Evolutionary conservation across 2,113 vertebrate species (phyloP).

Genomic region (Bufo bufo): DNA sequence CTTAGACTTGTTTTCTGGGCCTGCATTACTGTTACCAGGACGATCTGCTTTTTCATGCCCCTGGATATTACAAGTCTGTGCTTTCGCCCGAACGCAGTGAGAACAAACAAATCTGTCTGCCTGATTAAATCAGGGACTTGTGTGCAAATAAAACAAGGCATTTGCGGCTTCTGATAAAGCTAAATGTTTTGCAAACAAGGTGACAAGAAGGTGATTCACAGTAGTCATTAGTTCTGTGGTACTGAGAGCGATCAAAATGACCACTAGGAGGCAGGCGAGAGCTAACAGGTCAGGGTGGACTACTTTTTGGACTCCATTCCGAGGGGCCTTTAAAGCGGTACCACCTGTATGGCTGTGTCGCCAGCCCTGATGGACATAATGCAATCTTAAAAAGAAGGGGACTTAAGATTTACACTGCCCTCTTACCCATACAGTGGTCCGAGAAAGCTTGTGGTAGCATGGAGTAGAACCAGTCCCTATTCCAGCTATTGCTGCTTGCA

Average conservation of each 20-base stretch:
- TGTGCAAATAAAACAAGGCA: not conserved
- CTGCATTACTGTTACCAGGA: not conserved
- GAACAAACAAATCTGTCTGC: constrained; percentile 3
- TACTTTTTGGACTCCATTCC: too few relatives aligned
- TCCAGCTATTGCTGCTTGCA: too few relatives aligned
- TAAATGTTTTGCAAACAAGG: not conserved
- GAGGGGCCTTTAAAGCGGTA: too few relatives aligned
- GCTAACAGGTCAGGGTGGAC: too few relatives aligned
- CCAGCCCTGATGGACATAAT: too few relatives aligned
- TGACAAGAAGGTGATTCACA: not conserved
- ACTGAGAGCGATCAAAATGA: not conserved
- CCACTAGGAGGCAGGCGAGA: too few relatives aligned
- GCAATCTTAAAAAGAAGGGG: too few relatives aligned
- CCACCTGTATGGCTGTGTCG: too few relatives aligned
- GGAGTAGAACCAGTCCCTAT: too few relatives aligned
- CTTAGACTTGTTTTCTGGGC: not conserved
- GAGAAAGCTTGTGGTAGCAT: too few relatives aligned
- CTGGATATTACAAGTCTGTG: not conserved
- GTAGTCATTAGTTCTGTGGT: not conserved
- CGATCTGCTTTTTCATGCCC: not conserved
- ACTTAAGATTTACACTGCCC: too few relatives aligned
- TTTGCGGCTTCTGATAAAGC: not conserved
- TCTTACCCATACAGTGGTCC: too few relatives aligned
- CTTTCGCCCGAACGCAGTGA: not conserved
- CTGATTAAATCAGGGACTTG: not conserved